Evolutionary conservation across 2,797 vertebrate species (phyloP), one percentile per base, ranked within the genome.

Genomic region (Garrulus glandarius): DNA sequence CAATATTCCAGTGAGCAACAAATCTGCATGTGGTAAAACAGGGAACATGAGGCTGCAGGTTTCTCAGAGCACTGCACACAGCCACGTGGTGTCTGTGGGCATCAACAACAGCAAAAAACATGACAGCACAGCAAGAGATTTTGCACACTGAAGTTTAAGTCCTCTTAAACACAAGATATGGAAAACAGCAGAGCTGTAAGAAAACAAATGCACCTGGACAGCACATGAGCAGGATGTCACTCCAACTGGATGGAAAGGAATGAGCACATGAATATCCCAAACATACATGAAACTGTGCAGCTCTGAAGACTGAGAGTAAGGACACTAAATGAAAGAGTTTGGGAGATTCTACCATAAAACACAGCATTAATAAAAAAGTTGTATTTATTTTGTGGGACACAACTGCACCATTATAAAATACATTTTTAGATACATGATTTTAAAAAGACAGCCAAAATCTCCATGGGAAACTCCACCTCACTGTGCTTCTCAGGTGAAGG

Each of bases 1-100:
- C 99, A n/a, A 99, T 97, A 97, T 99, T 99, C 99, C 99, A 99
- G 32, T 99, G 99, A 92, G 98, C 99, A 21, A 99, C 99, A 97
- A 99, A 99, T 92, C 99, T 99, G 93, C 32, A 43, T 1, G 74
- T n/a, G 86, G 24, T 37, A 50, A 83, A 93, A 94, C 6, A 60
- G 27, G 46, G 75, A 82, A 63, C n/a, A 5, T 17, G 43, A 69
- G 27, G 29, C 77, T 94, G 64, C 60, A 81, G 39, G 24, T 43
- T 88, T 37, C 59, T 72, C 55, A 29, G 53, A 64, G 83, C 56
- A 44, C 24, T 56, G 34, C 14, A 9, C 21, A 37, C 29, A 26
- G 2, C 13, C 27, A 6, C 24, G 41, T 53, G 41, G 10, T 59
- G 39, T 57, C 32, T 41, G 20, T 11, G 32, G 65, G 41, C 41